Conservation (phyloP, 1,140 invertebrate species). For the Drosophila burlai region DNA sequence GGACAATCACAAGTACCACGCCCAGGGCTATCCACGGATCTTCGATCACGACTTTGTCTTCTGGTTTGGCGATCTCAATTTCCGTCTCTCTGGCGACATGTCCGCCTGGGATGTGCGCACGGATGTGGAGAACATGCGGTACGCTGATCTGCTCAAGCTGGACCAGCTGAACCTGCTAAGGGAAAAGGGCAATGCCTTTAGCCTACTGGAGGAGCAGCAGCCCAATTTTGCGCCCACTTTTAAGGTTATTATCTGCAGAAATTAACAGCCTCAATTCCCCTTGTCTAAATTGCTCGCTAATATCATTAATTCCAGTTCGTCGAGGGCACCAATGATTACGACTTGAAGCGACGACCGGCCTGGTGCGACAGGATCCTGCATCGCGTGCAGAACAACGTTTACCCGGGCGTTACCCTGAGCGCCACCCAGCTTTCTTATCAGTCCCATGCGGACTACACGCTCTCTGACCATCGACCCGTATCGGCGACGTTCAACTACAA, state of each 20-base stretch:
- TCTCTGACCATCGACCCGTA: conserved; percentile 99
- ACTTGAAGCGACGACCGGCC: conserved; percentile 95
- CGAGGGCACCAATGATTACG: conserved; percentile 90
- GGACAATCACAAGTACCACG: conserved; percentile 89
- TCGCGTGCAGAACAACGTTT: conserved; percentile 88
- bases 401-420: conserved; percentile 83
- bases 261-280: neutral
- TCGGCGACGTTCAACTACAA: conserved; percentile 91
- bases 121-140: conserved; percentile 88
- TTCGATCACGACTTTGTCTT: conserved; percentile 98
- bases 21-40: conserved; percentile 91
- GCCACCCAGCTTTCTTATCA: conserved; percentile 93
- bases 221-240: conserved; percentile 95
- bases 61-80: conserved; percentile 98
- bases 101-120: conserved; percentile 90
- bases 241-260: conserved; percentile 85
- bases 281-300: conserved; percentile 3
- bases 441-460: conserved; percentile 93
- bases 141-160: conserved; percentile 88
- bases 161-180: conserved; percentile 91
- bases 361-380: conserved; percentile 99
- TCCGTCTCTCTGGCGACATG: conserved; percentile 90
- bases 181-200: conserved; percentile 91
- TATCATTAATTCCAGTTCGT: conserved; percentile 86
- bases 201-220: conserved; percentile 90